Base-by-base conservation (phyloP, 2,113 vertebrate species). In the Ammodytes dubius region DNA sequence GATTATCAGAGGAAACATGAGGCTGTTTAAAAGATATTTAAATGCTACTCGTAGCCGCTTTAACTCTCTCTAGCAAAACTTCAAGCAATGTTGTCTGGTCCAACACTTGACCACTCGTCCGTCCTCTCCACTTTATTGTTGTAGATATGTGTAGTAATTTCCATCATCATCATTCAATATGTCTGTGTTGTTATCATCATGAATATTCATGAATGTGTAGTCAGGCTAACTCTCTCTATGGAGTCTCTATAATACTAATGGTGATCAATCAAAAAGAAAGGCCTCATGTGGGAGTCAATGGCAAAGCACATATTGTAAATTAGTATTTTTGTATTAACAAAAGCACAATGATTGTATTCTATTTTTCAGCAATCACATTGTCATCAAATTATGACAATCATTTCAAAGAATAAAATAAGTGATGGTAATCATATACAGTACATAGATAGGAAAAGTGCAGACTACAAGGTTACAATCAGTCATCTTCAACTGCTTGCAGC, bases 121-220 rank as follows among this genome's bases (percentile, higher is more conserved):
- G 27, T 53, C 14, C 45, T 47, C 7, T 12, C 49, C 49, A 45
- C 39, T 64, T 35, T 2, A 54, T 37, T 37, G 15, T 3, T 54
- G 19, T 9, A 56, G 19, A 64, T 45, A 54, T 37, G 59, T 64
- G 72, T n/a, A 4, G 39, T 54, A 39, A 19, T 37, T 53, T 54
- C 46, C 53, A 49, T 60, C 58, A 27, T 63, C 57, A 63, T 54
- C 59, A 74, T 14, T 64, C 59, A 74, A 35, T 39, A 13, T 5
- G 59, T 52, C 45, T 52, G 35, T 27, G 11, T 43, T 12, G 59
- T 52, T n/a, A n/a, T n/a, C 46, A 52, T 43, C 46, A 46, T 65
- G 40, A 53, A 65, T 74, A 74, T 74, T 54, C 47, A 74, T 35
- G 49, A 17, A 5, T 15, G 70, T 73, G 27, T n/a, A 3, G 46